Evolutionary conservation across 2,888 invertebrate species (phyloP).

Genomic region (Encarsia formosa): DNA sequence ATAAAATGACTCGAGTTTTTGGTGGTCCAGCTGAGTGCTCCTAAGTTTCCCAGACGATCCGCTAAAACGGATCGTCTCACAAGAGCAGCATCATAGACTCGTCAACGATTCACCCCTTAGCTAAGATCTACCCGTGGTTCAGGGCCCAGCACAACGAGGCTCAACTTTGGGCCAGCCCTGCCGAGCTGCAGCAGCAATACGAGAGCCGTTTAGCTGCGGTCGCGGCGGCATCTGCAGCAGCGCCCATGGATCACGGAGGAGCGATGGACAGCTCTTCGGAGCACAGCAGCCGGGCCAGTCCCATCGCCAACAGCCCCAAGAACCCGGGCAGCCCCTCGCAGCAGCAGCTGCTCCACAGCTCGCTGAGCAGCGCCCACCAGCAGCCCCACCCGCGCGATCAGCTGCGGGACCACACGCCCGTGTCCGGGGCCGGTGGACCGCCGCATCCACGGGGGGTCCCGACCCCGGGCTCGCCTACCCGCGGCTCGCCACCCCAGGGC

Average conservation of each 20-base stretch:
- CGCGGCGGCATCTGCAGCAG: slow-evolving; percentile 39
- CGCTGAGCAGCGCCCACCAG: slow-evolving; percentile 45
- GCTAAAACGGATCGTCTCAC: background rate
- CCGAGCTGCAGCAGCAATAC: slow-evolving; percentile 11
- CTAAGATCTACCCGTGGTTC: slow-evolving; percentile 28
- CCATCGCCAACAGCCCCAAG: slow-evolving; percentile 48
- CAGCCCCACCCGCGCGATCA: slow-evolving; percentile 56
- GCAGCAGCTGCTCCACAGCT: slow-evolving; percentile 39
- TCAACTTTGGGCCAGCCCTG: slow-evolving; percentile 6
- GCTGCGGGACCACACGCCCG: slow-evolving; percentile 57
- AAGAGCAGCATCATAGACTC: slow-evolving; percentile 7
- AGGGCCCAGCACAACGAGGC: slow-evolving; percentile 24
- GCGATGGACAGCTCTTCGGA: slow-evolving; percentile 53
- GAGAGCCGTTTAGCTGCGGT: slow-evolving; percentile 3
- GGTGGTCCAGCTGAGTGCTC: background rate
- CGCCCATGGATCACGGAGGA: slow-evolving; percentile 38
- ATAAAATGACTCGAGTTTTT: background rate
- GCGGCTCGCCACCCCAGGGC: slow-evolving; percentile 57
- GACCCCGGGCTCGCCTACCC: slow-evolving; percentile 51
- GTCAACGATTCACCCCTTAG: slow-evolving; percentile 25
- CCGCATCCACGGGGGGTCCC: slow-evolving; percentile 49
- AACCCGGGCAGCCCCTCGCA: slow-evolving; percentile 44
- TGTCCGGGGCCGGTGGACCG: slow-evolving; percentile 37
- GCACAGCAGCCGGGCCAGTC: slow-evolving; percentile 51
- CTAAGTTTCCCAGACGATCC: slow-evolving; percentile 12